phyloP scores from a whole-genome alignment of 2,797 vertebrate genomes.

The Epinephelus coioides region DNA sequence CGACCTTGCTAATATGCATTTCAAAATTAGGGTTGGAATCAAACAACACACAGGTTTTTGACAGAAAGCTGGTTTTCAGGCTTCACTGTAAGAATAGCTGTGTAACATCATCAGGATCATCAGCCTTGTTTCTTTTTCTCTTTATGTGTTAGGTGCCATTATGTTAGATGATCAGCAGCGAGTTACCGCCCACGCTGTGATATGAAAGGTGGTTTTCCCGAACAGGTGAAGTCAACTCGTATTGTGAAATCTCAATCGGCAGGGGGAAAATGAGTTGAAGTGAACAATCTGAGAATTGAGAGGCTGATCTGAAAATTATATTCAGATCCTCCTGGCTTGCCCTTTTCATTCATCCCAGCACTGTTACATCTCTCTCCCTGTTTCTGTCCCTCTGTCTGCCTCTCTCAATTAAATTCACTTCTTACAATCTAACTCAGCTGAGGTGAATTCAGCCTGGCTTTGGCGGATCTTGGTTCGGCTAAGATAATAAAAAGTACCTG shows the following conservation, averaged over 20 bases:
- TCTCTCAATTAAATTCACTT: slow-evolving; percentile 49
- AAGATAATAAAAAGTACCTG: slow-evolving; percentile 22
- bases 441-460: slow-evolving; percentile 39
- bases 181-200: slow-evolving; percentile 1
- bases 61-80: not conserved
- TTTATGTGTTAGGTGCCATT: slow-evolving; percentile 4
- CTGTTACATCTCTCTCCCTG: slow-evolving; percentile 39
- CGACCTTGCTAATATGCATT: not conserved
- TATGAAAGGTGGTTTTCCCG: slow-evolving; percentile 21
- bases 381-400: slow-evolving; percentile 24
- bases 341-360: slow-evolving; percentile 59
- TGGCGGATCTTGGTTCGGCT: slow-evolving; percentile 14
- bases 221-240: slow-evolving; percentile 35
- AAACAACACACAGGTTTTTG: not conserved
- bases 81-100: not conserved
- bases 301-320: slow-evolving; percentile 49
- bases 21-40: not conserved
- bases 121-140: not conserved
- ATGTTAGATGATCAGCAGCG: slow-evolving; percentile 5
- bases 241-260: slow-evolving; percentile 40
- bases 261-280: slow-evolving; percentile 35
- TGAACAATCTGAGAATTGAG: slow-evolving; percentile 41
- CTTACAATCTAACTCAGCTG: not conserved
- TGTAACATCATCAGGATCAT: not conserved
- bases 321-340: slow-evolving; percentile 55